Evolutionary conservation across 2,797 vertebrate genomes (phyloP), one percentile per base, ranked within the genome.

Genomic region (Pipistrellus pipistrellus): DNA sequence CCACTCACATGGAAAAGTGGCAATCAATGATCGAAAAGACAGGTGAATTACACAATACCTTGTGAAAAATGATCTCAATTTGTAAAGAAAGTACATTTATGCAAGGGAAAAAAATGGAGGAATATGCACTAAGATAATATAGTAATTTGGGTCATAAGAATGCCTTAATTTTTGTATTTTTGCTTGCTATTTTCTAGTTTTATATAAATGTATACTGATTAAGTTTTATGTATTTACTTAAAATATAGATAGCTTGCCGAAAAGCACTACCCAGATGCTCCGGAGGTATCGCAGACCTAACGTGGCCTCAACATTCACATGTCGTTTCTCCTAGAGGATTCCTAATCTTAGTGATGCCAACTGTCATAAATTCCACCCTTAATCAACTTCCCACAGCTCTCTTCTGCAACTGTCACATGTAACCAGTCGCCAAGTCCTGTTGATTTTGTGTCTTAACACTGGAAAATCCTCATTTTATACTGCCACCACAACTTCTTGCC

Each of bases 401-500:
- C 57, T 88, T 83, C 66, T 35, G 30, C 12, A 44, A 72, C 25
- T 66, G 55, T 82, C 62, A 68, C 30, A 72, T 17, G 13, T 64
- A 90, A 62, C 15, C 57, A 78, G 68, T 90, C 30, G 77, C 72
- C 35, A 88, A 55, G 66, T 53, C 35, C n/a, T 68, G 4, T 4
- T 73, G 55, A 90, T 87, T 93, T 94, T 90, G 78, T 35, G 51
- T 8, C 32, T 83, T 57, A 62, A 90, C 64, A 72, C 71, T 46
- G 68, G 72, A 55, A 94, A 90, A 78, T 88, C 15, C n/a, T 88
- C 72, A 84, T 73, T 68, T 17, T 53, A 53, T 20, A 88, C 30
- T 32, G 20, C 14, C 14, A 59, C 72, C 11, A 30, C 30, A 62
- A 71, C 57, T 87, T 90, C 72, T 77, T 86, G 76, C 21, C 13